phyloP scores from a whole-genome alignment of 1,140 invertebrate genomes.

The Hylyphantes graminicola region DNA sequence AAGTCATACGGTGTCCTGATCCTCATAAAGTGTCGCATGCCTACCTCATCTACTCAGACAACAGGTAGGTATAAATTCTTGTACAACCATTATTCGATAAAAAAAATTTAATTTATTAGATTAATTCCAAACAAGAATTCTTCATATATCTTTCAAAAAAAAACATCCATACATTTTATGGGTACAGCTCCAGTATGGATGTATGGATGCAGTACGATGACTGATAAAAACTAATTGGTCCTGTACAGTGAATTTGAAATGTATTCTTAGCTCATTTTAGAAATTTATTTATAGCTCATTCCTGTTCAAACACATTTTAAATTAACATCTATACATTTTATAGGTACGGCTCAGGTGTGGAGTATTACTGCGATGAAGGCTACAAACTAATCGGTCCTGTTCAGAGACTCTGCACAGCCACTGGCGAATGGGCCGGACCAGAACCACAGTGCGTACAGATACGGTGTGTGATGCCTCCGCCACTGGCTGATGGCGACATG shows the following conservation, averaged over 20 bases:
- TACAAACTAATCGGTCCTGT: constrained; percentile 66
- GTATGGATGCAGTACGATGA: no score
- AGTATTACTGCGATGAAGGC: constrained; percentile 68
- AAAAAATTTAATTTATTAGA: background rate
- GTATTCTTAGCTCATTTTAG: no score
- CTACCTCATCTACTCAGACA: constrained; percentile 61
- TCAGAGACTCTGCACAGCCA: constrained; percentile 63
- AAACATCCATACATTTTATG: background rate
- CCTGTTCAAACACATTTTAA: no score
- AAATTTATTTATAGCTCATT: no score
- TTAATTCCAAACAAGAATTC: background rate
- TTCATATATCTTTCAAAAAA: background rate
- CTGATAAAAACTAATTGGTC: constrained; percentile 67
- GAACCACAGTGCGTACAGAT: constrained; percentile 54
- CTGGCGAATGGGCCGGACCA: constrained; percentile 65
- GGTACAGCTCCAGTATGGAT: constrained; percentile 61
- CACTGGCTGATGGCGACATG: constrained; percentile 49
- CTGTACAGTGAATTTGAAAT: constrained; percentile 64
- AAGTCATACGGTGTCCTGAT: constrained; percentile 61
- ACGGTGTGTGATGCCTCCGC: constrained; percentile 22
- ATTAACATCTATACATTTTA: background rate
- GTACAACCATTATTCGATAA: no score
- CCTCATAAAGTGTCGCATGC: constrained; percentile 49
- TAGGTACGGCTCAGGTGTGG: constrained; percentile 61
- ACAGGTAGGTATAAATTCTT: constrained; percentile 44